Base-by-base conservation (phyloP, 1,140 invertebrate genomes). In the Pseudomyrmex cubaensis region DNA sequence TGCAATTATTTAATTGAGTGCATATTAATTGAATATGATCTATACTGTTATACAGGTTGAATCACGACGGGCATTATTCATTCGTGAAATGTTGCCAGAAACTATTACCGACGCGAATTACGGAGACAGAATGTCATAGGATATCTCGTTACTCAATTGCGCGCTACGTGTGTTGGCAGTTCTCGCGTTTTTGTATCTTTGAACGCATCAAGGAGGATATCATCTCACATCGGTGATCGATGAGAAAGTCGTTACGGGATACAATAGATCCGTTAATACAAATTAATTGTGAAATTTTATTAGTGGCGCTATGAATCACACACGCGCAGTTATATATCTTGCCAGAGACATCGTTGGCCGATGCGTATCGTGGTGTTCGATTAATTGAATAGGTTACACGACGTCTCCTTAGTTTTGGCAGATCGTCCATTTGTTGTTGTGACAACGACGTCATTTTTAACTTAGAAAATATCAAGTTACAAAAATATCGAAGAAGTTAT, bases 231-330 rank as follows among this genome's bases (percentile, higher is more conserved):
- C 7, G 61, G 46, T 46, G 35, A 61, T 64, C n/a, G 12, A 76
- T 54, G 64, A 76, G 61, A 66, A 64, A 66, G 61, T 66, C 17
- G 48, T 56, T 17, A 7, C 62, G n/a, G 12, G 17, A 20, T 4
- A 77, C 9, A 46, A n/a, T 46, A 46, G 56, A 78, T 48, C n/a
- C 35, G 22, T 9, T 54, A n/a, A 50, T 61, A 10, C 12, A 77
- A 67, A 69, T 17, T 20, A 56, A 57, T 69, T 50, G 20, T 57
- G 44, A 70, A 57, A 78, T 78, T 78, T 70, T 13, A 67, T 69
- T 57, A 25, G 7, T 70, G 52, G 75, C 52, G 17, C 75, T 8
- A 57, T 77, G 52, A 78, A 78, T 69, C 64, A 78, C 20, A 78
- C 20, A 64, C 20, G 12, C 35, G 44, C 61, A 70, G 0, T 69